Base-by-base conservation (phyloP, 2,113 vertebrate species). In the Bubo bubo region DNA sequence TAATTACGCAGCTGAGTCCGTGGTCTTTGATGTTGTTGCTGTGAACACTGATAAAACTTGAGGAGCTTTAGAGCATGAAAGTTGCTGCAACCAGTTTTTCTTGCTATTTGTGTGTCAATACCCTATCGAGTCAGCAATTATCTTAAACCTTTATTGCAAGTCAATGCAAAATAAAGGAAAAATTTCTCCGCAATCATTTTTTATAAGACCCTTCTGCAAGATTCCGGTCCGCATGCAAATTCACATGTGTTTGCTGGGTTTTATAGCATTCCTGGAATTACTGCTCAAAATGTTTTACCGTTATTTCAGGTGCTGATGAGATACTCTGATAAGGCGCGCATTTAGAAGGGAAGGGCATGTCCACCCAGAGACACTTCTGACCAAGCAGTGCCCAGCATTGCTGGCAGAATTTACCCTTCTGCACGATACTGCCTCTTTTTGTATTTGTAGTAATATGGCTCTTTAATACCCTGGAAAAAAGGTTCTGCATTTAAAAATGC, bases 21-120 rank as follows among this genome's bases (percentile, higher is more conserved):
- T 53, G 68, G 73, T 89, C 88, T 85, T 92, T 93, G 90, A 75
- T 87, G 88, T 50, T 63, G 72, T 74, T 92, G 80, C 93, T 93
- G 79, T 60, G 80, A 91, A 30, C 64, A 79, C 68, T 82, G 95
- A 87, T 95, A 95, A 95, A 95, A 93, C 73, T n/a, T 75, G 76
- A 91, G 80, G 70, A 94, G 80, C 91, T 91, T 92, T 87, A 66
- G 45, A 95, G 76, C 43, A 8, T 23, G 52, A 32, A 91, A 84
- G 73, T 91, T 89, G 39, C 70, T 74, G 60, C 86, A 79, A 26
- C 28, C 52, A 37, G 24, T 71, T 87, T 71, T 95, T 79, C 76
- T 85, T 35, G 35, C 55, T 87, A 53, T 56, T 95, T 10, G 11
- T 49, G 34, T 81, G 76, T 81, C 88, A 86, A 77, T 77, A 67